phyloP scores from a whole-genome alignment of 2,113 vertebrate species.

The Baryphthengus martii region DNA sequence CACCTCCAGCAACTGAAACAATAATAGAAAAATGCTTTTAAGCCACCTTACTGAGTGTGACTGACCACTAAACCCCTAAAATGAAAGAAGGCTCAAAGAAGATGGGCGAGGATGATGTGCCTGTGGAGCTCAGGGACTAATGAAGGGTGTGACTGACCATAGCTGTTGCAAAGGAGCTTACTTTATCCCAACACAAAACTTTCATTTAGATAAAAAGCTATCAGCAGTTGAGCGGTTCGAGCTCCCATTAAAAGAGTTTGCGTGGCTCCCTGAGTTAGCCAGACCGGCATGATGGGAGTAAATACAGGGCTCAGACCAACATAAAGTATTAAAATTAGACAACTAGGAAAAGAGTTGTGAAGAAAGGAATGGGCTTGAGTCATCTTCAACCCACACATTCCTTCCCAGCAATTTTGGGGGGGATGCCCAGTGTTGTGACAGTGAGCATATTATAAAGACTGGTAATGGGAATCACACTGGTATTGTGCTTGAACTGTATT shows the following conservation, averaged over 20 bases:
- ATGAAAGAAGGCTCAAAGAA: background rate
- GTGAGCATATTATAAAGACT: background rate
- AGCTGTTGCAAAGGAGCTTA: background rate
- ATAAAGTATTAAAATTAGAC: background rate
- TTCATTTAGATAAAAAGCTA: background rate
- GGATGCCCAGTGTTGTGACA: accelerated
- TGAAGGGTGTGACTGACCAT: background rate
- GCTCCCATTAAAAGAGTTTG: background rate
- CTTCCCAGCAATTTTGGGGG: background rate
- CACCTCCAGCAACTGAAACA: background rate
- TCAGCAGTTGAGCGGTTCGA: background rate
- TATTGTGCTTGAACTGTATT: background rate
- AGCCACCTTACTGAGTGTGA: background rate
- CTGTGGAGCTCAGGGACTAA: background rate
- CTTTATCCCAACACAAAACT: background rate
- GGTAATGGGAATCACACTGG: background rate
- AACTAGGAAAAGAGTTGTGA: background rate
- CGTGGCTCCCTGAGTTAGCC: background rate
- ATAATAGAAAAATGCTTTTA: background rate
- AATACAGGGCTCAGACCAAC: background rate
- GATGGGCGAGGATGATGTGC: background rate
- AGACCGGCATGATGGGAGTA: background rate
- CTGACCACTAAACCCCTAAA: background rate
- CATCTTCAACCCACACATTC: background rate
- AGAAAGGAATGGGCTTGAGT: background rate